Evolutionary conservation across 92 coral and sea anemone species (phyloP).

Genomic region (Meandrina meandrites): DNA sequence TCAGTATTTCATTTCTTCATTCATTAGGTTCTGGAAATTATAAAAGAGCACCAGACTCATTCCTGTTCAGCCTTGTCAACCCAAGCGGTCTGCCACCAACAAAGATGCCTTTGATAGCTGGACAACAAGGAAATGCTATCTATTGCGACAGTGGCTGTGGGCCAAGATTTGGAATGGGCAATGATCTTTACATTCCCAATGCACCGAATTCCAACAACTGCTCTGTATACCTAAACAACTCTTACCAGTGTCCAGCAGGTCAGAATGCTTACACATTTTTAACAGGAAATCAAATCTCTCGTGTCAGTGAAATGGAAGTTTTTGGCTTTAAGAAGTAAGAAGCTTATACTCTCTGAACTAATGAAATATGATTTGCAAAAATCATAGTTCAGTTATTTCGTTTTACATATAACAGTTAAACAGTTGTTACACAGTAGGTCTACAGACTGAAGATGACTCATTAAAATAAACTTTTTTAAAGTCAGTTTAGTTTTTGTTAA

Average conservation of each 20-base stretch:
- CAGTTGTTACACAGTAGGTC: too few relatives aligned
- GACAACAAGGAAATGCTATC: conserved; percentile 30
- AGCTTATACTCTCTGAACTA: background rate
- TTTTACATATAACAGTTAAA: too few relatives aligned
- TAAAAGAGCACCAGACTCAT: background rate
- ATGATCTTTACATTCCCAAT: conserved; percentile 39
- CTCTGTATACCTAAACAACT: background rate
- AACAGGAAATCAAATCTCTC: conserved; percentile 48
- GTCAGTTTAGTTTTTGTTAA: too few relatives aligned
- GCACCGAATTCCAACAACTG: conserved; percentile 33
- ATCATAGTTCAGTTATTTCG: too few relatives aligned
- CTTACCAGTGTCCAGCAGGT: conserved; percentile 56
- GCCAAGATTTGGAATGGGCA: conserved; percentile 61
- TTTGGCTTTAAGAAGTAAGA: conserved; percentile 28
- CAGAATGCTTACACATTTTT: conserved; percentile 38
- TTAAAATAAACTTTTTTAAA: too few relatives aligned
- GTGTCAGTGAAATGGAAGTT: conserved; percentile 60
- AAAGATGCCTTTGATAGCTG: conserved; percentile 26
- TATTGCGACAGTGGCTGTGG: conserved; percentile 42
- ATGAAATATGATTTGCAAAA: background rate
- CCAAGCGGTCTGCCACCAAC: conserved; percentile 23
- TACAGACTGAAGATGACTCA: too few relatives aligned
- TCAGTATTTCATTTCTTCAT: background rate
- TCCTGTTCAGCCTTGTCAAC: too few relatives aligned
- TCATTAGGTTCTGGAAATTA: conserved; percentile 12